Percentiles rank a stretch among this genome's conserved stretches.
phyloP scores from a whole-genome alignment of 2,113 vertebrate species.

The Tiliqua scincoides region DNA sequence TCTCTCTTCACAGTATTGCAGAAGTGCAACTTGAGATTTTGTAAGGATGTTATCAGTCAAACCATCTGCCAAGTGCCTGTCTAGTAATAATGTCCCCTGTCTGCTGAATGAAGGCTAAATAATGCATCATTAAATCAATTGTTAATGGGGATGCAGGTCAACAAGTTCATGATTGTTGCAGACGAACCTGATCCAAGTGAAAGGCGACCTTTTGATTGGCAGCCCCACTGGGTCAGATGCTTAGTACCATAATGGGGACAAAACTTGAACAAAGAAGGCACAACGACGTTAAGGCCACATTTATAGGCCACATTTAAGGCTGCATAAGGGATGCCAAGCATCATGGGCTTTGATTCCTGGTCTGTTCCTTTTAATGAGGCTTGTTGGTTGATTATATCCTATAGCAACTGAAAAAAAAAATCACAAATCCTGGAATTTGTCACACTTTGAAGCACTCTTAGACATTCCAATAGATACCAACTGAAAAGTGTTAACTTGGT shows the following conservation, averaged over 20 bases:
- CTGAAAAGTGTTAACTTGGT: background rate
- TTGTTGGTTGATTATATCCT: background rate
- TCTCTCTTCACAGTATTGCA: slow-evolving; percentile 2
- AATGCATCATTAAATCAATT: slow-evolving; percentile 71
- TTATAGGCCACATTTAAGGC: background rate
- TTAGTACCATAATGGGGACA: background rate
- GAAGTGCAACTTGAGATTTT: slow-evolving; percentile 58
- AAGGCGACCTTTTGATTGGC: slow-evolving; percentile 30
- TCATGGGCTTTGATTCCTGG: background rate
- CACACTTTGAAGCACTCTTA: too few relatives aligned
- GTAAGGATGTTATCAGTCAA: slow-evolving; percentile 64
- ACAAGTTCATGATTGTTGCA: slow-evolving; percentile 62
- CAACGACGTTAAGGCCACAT: background rate
- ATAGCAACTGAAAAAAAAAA: background rate
- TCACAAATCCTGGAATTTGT: background rate
- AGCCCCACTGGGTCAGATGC: background rate
- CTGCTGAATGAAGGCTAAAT: slow-evolving; percentile 70
- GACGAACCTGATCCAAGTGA: slow-evolving; percentile 37
- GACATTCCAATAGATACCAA: background rate
- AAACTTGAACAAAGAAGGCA: background rate
- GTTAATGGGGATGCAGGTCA: slow-evolving; percentile 67
- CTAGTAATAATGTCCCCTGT: slow-evolving; percentile 61
- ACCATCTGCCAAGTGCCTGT: slow-evolving; percentile 68
- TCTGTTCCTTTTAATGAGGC: slow-evolving; percentile 7
- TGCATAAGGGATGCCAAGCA: background rate